Conservation (phyloP, 2,888 invertebrate species). For the Rotaria magnacalcarata region DNA sequence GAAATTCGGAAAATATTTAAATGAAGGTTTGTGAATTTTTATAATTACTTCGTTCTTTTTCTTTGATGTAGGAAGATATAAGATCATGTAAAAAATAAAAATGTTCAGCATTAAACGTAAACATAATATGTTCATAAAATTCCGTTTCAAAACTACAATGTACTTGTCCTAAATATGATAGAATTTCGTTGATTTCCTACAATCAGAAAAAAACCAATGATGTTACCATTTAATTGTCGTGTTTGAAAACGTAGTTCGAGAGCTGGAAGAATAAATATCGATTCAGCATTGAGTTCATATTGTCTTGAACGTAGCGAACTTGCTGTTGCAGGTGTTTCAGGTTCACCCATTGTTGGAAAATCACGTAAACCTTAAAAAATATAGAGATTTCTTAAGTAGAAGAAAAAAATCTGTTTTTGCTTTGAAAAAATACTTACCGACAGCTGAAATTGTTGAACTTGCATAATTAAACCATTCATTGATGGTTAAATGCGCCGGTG, state of each 20-base stretch:
- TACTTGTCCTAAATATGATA: not conserved
- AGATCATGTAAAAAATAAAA: slow-evolving; percentile 95
- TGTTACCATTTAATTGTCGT: slow-evolving; percentile 74
- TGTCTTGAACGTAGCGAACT: not conserved
- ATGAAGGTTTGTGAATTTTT: no score
- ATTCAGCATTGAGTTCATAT: slow-evolving; percentile 69
- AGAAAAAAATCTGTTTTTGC: no score
- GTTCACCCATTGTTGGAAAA: not conserved
- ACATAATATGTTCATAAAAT: slow-evolving; percentile 95
- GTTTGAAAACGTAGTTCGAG: slow-evolving; percentile 86
- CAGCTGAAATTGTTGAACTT: slow-evolving; percentile 41
- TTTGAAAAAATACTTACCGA: not conserved
- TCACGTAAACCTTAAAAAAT: slow-evolving; percentile 5
- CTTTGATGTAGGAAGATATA: slow-evolving; percentile 87
- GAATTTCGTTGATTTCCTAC: not conserved
- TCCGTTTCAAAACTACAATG: slow-evolving; percentile 93
- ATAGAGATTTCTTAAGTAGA: not conserved
- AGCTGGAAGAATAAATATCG: slow-evolving; percentile 88
- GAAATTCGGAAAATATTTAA: no score
- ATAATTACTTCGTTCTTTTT: slow-evolving; percentile 65
- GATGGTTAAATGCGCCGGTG: slow-evolving; percentile 25
- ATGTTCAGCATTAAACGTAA: slow-evolving; percentile 90
- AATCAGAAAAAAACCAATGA: not conserved
- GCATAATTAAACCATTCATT: slow-evolving; percentile 47
- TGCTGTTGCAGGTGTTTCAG: not conserved